Evolutionary conservation across 1,140 invertebrate genomes (phyloP).

Genomic region (Platorchestia sp.): DNA sequence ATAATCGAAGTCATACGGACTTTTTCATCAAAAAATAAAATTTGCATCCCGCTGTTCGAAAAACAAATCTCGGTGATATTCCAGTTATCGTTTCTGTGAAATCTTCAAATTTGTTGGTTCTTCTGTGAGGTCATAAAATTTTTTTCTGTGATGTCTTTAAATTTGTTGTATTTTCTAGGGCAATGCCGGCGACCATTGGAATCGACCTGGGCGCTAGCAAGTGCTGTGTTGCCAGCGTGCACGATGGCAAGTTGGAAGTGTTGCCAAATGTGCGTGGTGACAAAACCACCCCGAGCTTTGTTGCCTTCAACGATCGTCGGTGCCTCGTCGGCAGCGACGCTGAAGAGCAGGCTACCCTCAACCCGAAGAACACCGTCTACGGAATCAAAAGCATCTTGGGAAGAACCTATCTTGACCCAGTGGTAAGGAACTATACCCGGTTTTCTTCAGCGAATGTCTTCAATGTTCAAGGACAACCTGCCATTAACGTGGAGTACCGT

Average conservation of each 20-base stretch:
- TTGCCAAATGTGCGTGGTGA: background rate
- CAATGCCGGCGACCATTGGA: background rate
- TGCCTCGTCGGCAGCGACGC: slow-evolving; percentile 4
- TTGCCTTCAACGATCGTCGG: background rate
- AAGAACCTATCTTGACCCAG: background rate
- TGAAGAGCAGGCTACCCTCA: background rate
- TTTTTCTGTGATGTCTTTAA: too few relatives aligned
- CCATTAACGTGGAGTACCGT: background rate
- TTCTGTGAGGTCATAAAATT: too few relatives aligned
- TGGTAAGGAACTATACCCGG: background rate
- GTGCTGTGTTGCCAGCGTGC: slow-evolving; percentile 20
- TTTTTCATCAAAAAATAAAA: too few relatives aligned
- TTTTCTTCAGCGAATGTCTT: background rate
- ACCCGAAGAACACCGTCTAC: slow-evolving; percentile 19
- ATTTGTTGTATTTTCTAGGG: background rate
- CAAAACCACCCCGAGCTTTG: slow-evolving; percentile 11
- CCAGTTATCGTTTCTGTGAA: too few relatives aligned
- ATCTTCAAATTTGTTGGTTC: too few relatives aligned
- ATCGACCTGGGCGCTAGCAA: slow-evolving; percentile 22
- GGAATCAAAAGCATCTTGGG: background rate
- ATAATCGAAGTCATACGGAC: too few relatives aligned
- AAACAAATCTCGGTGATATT: too few relatives aligned
- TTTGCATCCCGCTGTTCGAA: too few relatives aligned
- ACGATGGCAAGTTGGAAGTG: background rate
- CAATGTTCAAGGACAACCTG: background rate